Conservation (phyloP, 2,113 vertebrate genomes). For the Meriones unguiculatus region DNA sequence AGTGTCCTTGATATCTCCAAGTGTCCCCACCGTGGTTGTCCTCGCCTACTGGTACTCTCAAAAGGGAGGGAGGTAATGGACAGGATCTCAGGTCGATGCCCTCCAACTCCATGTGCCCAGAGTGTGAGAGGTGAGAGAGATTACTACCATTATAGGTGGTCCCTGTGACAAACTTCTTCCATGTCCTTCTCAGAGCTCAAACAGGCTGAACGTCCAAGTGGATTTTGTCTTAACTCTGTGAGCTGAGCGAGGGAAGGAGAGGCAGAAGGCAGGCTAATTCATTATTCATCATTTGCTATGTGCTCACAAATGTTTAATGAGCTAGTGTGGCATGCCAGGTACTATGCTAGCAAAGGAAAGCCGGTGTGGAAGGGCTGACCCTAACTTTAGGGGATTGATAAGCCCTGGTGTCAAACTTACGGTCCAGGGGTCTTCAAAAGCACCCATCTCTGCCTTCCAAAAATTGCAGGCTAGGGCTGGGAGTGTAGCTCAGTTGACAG, state of each 20-base stretch:
- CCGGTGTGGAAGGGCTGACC: background rate
- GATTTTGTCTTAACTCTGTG: background rate
- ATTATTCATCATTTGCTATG: background rate
- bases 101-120: background rate
- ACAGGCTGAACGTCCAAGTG: background rate
- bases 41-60: background rate
- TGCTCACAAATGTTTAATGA: slow-evolving; percentile 19
- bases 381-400: background rate
- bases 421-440: background rate
- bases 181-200: background rate
- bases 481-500: background rate
- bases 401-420: background rate
- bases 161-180: background rate
- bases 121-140: background rate
- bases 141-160: background rate
- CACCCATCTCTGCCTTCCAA: background rate
- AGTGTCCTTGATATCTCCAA: background rate
- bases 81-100: fast-evolving
- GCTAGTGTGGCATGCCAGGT: background rate
- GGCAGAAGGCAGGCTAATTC: background rate
- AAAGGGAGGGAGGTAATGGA: background rate
- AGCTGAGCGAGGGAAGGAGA: background rate
- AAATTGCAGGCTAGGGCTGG: background rate
- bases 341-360: background rate
- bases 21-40: background rate